Percentiles rank a stretch among this genome's conserved stretches.
phyloP scores from a whole-genome alignment of 2,113 vertebrate genomes.

The Trichechus manatus region DNA sequence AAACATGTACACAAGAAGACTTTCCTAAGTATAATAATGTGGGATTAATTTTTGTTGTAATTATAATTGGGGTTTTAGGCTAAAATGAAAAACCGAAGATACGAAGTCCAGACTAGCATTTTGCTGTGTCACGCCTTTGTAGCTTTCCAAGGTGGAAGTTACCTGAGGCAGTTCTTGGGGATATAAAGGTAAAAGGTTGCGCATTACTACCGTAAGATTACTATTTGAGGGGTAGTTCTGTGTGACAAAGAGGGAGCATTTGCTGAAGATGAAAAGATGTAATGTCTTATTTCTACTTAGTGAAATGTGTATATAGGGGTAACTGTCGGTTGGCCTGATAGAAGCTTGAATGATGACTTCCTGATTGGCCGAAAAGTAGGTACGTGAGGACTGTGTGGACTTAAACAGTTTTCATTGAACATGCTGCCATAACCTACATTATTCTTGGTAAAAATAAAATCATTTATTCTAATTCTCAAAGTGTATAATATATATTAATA shows the following conservation, averaged over 20 bases:
- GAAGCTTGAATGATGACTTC: constrained; percentile 12
- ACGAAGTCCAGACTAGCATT: background rate
- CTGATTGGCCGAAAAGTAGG: constrained; percentile 19
- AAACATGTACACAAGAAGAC: background rate
- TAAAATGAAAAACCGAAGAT: constrained; percentile 57
- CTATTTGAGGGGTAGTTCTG: background rate
- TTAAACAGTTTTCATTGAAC: constrained; percentile 30
- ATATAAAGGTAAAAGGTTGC: background rate
- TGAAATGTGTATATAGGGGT: background rate
- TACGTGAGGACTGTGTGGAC: background rate
- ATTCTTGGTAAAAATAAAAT: constrained; percentile 51
- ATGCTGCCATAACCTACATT: background rate
- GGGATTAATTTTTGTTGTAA: constrained; percentile 33
- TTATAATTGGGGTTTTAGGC: constrained; percentile 34
- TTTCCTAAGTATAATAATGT: background rate
- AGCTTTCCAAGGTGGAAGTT: background rate
- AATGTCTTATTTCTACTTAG: background rate
- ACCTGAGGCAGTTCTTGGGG: background rate
- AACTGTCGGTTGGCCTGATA: background rate
- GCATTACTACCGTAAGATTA: background rate
- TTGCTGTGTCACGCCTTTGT: background rate
- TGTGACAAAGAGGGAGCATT: background rate
- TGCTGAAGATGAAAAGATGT: background rate
- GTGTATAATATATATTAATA: constrained; percentile 79
- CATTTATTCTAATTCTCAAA: constrained; percentile 71